Evolutionary conservation across 2,888 invertebrate genomes (phyloP), one percentile per base, ranked within the genome.

Genomic region (Agrochola macilenta): DNA sequence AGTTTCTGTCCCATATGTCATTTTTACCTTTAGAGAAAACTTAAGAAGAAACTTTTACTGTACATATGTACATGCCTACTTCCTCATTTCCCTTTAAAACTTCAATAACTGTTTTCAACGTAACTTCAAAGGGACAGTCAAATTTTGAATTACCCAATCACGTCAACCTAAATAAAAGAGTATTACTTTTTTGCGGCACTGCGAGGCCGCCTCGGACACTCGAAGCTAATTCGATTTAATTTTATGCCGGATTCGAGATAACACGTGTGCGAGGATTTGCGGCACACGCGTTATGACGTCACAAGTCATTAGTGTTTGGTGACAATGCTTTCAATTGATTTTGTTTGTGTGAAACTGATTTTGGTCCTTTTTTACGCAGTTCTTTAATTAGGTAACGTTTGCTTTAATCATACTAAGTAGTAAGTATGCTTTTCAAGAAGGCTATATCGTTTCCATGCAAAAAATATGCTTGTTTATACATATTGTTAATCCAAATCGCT

Each of bases 171-270:
- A 57, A 76, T 72, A 9, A 61, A 26, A 78, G 54, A 35, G 58
- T 65, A 49, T 60, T 35, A 65, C n/a, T 72, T 73, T 78, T 84
- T 74, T 68, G 70, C 30, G 74, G 20, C 49, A 54, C 30, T 54
- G 54, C 66, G 52, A 20, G 20, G 46, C 17, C 20, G 39, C n/a
- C 69, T 69, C 23, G 23, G n/a, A 58, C 46, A 12, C 23, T 76
- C 58, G 49, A 23, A 52, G 93, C 96, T 97, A 97, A 97, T 97
- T 97, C 97, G 97, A 91, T 91, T 92, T 92, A 91, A 97, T 97
- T 97, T 97, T 97, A 97, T 97, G 97, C 96, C 95, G 97, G 97
- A 97, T 97, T 97, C 97, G 95, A 97, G 97, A 95, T 97, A 97
- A 97, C 94, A 97, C 82, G 85, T 85, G 87, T 83, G 77, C 76